Conservation (phyloP, 2,113 vertebrate species). For the Hepsetus odoe region DNA sequence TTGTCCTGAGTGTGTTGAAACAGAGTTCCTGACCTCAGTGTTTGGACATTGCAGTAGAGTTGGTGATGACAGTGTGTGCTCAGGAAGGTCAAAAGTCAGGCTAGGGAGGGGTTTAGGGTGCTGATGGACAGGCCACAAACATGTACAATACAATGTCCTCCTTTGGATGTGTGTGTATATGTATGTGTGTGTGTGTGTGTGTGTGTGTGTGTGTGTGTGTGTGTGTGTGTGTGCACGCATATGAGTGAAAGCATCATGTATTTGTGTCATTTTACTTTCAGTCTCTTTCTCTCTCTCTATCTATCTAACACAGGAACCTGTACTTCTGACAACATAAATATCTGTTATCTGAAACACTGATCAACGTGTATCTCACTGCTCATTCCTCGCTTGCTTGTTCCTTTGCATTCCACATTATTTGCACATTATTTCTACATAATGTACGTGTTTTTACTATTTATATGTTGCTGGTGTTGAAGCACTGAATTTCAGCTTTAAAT, state of each 20-base stretch:
- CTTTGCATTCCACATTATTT: background rate
- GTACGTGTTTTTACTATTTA: no score
- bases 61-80: slow-evolving; percentile 73
- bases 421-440: no score
- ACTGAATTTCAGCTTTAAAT: background rate
- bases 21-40: slow-evolving; percentile 57
- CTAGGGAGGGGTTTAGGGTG: slow-evolving; percentile 53
- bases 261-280: background rate
- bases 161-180: no score
- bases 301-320: slow-evolving; percentile 1
- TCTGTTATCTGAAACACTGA: slow-evolving; percentile 30
- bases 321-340: slow-evolving; percentile 6
- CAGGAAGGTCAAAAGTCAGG: slow-evolving; percentile 70
- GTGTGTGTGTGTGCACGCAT: slow-evolving; percentile 49
- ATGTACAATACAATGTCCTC: slow-evolving; percentile 56
- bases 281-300: background rate
- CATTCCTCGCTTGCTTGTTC: background rate
- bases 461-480: no score
- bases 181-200: slow-evolving; percentile 37
- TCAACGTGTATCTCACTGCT: background rate
- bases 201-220: slow-evolving; percentile 47
- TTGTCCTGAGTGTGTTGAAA: slow-evolving; percentile 48
- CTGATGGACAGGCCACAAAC: slow-evolving; percentile 65
- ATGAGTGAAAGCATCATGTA: slow-evolving; percentile 3
- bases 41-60: slow-evolving; percentile 71